A percentile compares a stretch with the other conserved stretches of the same genome.
Evolutionary conservation across 2,797 vertebrate genomes (phyloP).

Genomic region (Buphagus erythrorhynchus): DNA sequence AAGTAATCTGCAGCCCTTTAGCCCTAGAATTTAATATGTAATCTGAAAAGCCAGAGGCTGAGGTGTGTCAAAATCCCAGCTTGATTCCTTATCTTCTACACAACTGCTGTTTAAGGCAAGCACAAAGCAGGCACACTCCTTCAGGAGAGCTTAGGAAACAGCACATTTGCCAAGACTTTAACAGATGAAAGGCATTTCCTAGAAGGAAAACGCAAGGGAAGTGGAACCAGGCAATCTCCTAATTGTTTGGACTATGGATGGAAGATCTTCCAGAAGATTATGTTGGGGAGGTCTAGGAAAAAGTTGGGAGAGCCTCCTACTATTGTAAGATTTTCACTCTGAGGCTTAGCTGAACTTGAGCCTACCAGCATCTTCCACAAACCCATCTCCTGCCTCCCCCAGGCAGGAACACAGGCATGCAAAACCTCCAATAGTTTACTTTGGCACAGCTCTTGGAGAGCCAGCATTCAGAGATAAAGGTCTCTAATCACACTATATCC

Average conservation of each 20-base stretch:
- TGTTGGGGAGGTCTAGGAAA: not conserved
- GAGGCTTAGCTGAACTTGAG: not conserved
- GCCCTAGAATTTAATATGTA: not conserved
- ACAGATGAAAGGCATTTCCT: not conserved
- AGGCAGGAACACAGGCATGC: not conserved
- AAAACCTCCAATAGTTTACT: not conserved
- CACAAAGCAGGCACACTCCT: not conserved
- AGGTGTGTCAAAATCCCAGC: not conserved
- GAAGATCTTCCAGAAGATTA: not conserved
- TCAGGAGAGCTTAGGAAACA: not conserved
- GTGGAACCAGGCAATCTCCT: not conserved
- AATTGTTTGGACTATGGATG: not conserved
- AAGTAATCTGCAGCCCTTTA: not conserved
- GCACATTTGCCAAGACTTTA: not conserved
- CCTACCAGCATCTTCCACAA: not conserved
- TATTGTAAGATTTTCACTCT: not conserved
- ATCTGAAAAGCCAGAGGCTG: not conserved
- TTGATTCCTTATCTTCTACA: not conserved
- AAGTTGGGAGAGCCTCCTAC: not conserved
- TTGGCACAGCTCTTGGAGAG: not conserved
- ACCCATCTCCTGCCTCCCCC: not conserved
- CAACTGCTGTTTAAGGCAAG: not conserved
- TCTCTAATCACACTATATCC: not conserved
- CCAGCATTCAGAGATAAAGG: not conserved
- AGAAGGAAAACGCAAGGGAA: slow-evolving; percentile 3